Base-by-base conservation (phyloP, 2,888 invertebrate genomes). In the Parnassius mnemosyne region DNA sequence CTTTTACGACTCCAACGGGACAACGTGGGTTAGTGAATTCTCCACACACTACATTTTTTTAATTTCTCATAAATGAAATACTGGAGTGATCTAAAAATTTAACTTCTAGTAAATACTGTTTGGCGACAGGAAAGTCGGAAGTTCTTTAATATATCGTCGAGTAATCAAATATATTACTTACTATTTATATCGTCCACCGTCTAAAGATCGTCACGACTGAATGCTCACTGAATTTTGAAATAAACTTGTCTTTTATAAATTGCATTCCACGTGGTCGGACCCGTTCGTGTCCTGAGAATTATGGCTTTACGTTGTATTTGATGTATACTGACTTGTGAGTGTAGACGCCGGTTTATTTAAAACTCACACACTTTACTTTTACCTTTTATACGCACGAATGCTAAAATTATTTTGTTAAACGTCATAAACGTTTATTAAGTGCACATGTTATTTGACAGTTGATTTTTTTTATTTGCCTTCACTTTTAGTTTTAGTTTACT, bases 231-330 rank as follows among this genome's bases (percentile, higher is more conserved):
- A 84, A 85, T 85, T 85, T 84, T 76, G 76, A 80, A 78, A 81
- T 80, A 77, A 83, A 80, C 79, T 81, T 75, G 81, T 79, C 80
- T 79, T 74, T 78, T 83, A 85, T 77, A 85, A 85, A 89, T 86
- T 79, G 80, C 85, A 88, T 89, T 85, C 85, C 83, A 74, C 73
- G 77, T 68, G 81, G 80, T 72, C 70, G 74, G 75, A 76, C 79
- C 75, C 69, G 71, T 78, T 76, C 69, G 71, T 73, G 73, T 67
- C 65, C 69, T 68, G 74, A 84, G 84, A 89, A 75, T 81, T 89
- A 89, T 87, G 69, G 84, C 79, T 73, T 73, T 71, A 73, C 74
- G 82, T 85, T 82, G 70, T 76, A 72, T 82, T 84, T 85, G 87
- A 87, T 85, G 83, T 81, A 85, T 84, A 80, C 79, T 76, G 74